Base-by-base conservation (phyloP, 2,888 invertebrate genomes). In the Acronicta leporina region DNA sequence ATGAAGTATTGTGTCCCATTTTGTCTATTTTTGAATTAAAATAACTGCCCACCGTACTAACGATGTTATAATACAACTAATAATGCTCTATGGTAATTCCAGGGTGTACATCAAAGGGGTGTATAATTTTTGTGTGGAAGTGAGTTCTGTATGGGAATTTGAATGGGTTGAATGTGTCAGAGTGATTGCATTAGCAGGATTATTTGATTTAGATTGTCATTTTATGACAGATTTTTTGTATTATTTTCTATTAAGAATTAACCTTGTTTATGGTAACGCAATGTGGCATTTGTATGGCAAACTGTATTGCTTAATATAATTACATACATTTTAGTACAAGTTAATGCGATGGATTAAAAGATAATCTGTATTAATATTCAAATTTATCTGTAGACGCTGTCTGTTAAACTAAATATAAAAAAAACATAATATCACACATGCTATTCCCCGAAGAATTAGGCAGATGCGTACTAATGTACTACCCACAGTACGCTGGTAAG, bases 1-100 rank as follows among this genome's bases (percentile, higher is more conserved):
- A 94, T 80, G 79, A 78, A 69, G 76, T 81, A 87, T 92, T 92
- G 92, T 84, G 74, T 80, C 55, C 75, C 74, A 79, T 79, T 88
- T 88, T 87, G 87, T 89, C 89, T 90, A 90, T 86, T 83, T 75
- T 68, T 73, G 62, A 77, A 81, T 82, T 79, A 80, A 83, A 82
- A 85, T 81, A 76, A 78, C 80, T 88, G 90, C 88, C 90, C 92
- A 90, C 91, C 87, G 81, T 88, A 88, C 91, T 88, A 91, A 92
- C 91, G 86, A 86, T 77, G 75, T 77, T 87, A 93, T 91, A 93
- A 94, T 92, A 88, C 82, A 68, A 54, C 92, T 93, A 92, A 93
- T 93, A 92, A 92, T 93, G 74, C 90, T 83, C 82, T 89, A 94
- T 92, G 92, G 62, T 91, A 92, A 93, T 93, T 90, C 89, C 88